These are phyloP conservation scores for Andrena minutula DNA, from an alignment of 2,888 invertebrate species.

Conservation along the genomic window DNA sequence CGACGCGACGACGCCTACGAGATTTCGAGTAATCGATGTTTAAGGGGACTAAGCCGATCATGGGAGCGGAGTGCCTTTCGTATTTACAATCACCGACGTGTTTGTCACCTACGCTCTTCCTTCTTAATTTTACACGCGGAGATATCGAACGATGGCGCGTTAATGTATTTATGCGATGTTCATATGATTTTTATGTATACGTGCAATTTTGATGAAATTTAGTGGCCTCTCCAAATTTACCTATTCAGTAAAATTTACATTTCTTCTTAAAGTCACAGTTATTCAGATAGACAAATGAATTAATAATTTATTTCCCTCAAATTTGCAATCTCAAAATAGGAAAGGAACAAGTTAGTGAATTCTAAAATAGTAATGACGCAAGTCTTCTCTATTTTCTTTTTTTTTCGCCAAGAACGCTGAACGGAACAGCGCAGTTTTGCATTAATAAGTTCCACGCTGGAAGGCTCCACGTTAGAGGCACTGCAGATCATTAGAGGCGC, in stretches of 20 bases:
- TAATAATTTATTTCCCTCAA: not conserved
- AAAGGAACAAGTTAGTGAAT: too few relatives aligned
- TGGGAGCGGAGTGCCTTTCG: constrained; percentile 43
- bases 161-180: constrained; percentile 21
- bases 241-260: not conserved
- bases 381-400: not conserved
- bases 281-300: not conserved
- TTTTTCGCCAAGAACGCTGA: not conserved
- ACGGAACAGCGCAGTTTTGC: constrained; percentile 13
- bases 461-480: constrained; percentile 39
- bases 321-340: not conserved
- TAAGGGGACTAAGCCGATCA: constrained; percentile 60
- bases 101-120: constrained; percentile 62
- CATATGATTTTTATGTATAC: not conserved
- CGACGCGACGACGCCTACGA: constrained; percentile 52
- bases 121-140: constrained; percentile 40
- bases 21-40: constrained; percentile 60
- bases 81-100: constrained; percentile 62
- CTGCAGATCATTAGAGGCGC: constrained; percentile 32
- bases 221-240: not conserved
- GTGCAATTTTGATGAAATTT: not conserved
- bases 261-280: not conserved
- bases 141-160: constrained; percentile 8
- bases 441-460: constrained; percentile 37
- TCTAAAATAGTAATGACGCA: constrained; percentile 23